Base-by-base conservation (phyloP, 2,113 vertebrate species). In the Oreochromis tanganicae region DNA sequence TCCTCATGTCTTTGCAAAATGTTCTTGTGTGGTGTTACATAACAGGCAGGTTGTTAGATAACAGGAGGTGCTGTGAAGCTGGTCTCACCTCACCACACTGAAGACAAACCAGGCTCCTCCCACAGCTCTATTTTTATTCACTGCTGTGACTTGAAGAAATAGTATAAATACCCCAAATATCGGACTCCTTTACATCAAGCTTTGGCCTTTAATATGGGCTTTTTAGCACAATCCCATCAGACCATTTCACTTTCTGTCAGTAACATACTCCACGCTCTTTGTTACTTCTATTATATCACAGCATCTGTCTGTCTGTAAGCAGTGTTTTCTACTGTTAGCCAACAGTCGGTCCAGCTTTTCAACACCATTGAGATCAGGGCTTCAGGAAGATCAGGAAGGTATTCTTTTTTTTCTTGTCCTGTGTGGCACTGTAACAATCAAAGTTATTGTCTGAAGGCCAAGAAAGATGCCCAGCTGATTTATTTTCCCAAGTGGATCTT, bases 31-130 rank as follows among this genome's bases (percentile, higher is more conserved):
- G 19, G 21, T 14, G 4, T 92, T 90, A 90, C 61, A 54, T 92
- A 90, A 90, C 68, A 50, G 48, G 13, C 79, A 68, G 41, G 24
- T 12, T 84, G 87, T 91, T 91, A 38, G 87, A 84, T 91, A 88
- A 91, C 2, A 21, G 38, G 63, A 21, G 63, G 61, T 3, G 46
- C 84, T 68, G 48, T 41, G 83, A 82, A 21, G 82, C 36, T 85
- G 36, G 5, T 50, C 43, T 88, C 80, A 29, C 56, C 48, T 56
- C 56, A 16, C 5, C 73, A 63, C 21, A 14, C 63, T 78, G 66
- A 87, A 12, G 59, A 85, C 59, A 61, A 27, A 19, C 2, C 73
- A 6, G 19, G 50, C 56, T 61, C 55, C 29, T 68, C 57, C 57
- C 27, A 19, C 87, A 24, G 5, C 68, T 80, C 82, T 41, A 36